Percentiles rank a stretch among this genome's conserved stretches.
Evolutionary conservation across 2,797 vertebrate species (phyloP).

Genomic region (Amniataba percoides): DNA sequence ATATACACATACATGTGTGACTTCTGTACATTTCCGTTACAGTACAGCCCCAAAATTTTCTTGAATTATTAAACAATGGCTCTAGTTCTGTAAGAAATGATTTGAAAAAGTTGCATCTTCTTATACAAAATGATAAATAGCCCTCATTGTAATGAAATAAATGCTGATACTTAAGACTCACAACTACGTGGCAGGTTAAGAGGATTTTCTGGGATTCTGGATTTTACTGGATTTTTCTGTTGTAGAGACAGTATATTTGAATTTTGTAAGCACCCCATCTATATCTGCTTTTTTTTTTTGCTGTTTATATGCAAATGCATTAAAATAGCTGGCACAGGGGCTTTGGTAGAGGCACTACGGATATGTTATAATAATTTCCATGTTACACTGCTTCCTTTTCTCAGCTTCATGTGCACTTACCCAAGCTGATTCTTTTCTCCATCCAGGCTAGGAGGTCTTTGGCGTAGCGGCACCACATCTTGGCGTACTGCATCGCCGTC

Average conservation of each 20-base stretch:
- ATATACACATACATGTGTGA: background rate
- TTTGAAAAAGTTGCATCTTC: background rate
- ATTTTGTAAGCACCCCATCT: background rate
- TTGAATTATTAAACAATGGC: background rate
- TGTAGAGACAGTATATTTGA: background rate
- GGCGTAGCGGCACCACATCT: slow-evolving; percentile 94
- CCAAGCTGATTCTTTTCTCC: slow-evolving; percentile 91
- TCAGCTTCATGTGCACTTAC: slow-evolving; percentile 74
- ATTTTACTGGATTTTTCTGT: background rate
- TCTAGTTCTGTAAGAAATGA: background rate
- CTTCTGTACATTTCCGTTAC: background rate
- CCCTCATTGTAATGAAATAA: background rate
- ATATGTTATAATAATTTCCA: slow-evolving; percentile 18
- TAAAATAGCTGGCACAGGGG: background rate
- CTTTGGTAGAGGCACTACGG: background rate
- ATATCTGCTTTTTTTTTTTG: slow-evolving; percentile 23
- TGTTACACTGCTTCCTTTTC: slow-evolving; percentile 6
- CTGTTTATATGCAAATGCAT: slow-evolving; percentile 23
- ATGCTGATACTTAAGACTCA: background rate
- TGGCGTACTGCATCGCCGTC: slow-evolving; percentile 91
- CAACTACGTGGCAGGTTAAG: background rate
- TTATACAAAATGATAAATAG: slow-evolving; percentile 4
- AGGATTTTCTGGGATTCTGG: slow-evolving; percentile 1
- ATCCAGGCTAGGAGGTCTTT: slow-evolving; percentile 94
- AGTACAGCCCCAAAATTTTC: slow-evolving; percentile 1